Evolutionary conservation across 2,797 vertebrate species (phyloP).

Genomic region (Columba guinea): DNA sequence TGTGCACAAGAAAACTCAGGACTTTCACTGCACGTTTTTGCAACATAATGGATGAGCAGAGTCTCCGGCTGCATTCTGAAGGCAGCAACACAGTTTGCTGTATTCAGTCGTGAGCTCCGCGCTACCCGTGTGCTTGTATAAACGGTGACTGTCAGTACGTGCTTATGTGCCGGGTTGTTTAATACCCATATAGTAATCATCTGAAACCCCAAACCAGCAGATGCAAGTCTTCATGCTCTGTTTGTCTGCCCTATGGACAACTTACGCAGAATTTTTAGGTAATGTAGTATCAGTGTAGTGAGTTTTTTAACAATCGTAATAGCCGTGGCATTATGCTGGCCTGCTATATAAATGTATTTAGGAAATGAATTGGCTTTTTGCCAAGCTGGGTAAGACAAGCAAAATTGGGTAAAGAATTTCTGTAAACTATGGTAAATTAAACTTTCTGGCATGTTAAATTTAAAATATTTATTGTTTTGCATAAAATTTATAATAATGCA

Average conservation of each 20-base stretch:
- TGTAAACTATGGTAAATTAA: background rate
- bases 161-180: background rate
- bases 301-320: background rate
- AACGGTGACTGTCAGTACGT: background rate
- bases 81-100: background rate
- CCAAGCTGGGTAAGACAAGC: background rate
- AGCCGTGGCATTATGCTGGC: background rate
- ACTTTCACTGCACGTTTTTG: background rate
- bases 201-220: background rate
- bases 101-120: background rate
- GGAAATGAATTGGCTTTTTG: background rate
- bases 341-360: background rate
- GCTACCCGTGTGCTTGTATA: background rate
- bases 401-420: background rate
- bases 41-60: background rate
- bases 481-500: background rate
- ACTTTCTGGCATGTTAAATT: background rate
- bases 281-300: background rate
- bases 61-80: background rate
- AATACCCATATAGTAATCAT: background rate
- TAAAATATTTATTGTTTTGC: background rate
- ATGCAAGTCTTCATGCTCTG: background rate
- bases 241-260: background rate
- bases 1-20: background rate
- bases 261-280: background rate